Percentiles rank a stretch among this genome's conserved stretches.
phyloP scores from a whole-genome alignment of 2,113 vertebrate genomes.

The Plotosus lineatus region DNA sequence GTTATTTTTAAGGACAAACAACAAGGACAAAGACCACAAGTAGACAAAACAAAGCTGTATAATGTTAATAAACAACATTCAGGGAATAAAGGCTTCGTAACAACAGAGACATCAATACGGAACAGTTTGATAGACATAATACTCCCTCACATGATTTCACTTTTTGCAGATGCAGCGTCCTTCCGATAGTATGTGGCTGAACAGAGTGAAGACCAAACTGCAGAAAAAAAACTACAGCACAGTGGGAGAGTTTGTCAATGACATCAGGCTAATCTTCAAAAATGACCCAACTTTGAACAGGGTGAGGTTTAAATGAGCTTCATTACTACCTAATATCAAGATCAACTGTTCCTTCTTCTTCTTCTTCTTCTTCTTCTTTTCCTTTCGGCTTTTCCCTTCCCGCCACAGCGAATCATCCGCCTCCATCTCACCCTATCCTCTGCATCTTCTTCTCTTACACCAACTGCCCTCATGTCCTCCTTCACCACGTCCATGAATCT shows the following conservation, averaged over 20 bases:
- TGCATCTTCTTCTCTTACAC: no score
- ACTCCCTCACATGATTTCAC: not conserved
- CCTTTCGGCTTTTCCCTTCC: no score
- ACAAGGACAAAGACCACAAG: not conserved
- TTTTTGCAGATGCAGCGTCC: conserved; percentile 51
- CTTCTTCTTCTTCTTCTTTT: no score
- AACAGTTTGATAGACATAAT: not conserved
- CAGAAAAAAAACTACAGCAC: conserved; percentile 50
- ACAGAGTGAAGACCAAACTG: conserved; percentile 58
- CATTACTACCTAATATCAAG: no score
- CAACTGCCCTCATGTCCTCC: no score
- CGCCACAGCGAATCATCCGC: no score
- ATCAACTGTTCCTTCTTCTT: no score
- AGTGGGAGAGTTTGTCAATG: conserved; percentile 61
- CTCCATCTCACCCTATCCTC: no score
- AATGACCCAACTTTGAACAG: conserved; percentile 62
- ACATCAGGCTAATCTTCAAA: conserved; percentile 65
- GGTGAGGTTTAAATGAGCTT: conserved; percentile 54
- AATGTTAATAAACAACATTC: not conserved
- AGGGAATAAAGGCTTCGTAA: not conserved
- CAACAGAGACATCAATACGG: no score
- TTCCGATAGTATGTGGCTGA: conserved; percentile 63
- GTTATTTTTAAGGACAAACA: no score
- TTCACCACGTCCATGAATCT: no score
- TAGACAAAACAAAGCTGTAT: not conserved